Evolutionary conservation across 1,140 invertebrate species (phyloP), one percentile per base, ranked within the genome.

Genomic region (Centruroides sculpturatus): DNA sequence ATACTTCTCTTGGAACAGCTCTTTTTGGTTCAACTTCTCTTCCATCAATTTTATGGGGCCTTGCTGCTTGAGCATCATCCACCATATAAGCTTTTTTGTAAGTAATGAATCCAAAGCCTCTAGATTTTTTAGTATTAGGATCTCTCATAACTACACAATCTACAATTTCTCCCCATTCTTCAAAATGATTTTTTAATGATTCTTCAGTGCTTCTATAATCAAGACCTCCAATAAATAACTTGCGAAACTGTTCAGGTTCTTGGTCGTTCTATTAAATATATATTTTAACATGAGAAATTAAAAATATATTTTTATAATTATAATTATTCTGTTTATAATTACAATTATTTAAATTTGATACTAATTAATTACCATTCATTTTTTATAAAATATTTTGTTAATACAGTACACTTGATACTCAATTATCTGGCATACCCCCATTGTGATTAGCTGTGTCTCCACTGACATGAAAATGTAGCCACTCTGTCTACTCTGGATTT

Each of bases 131-230:
- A 3, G 93, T 95, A 67, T 88, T 85, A 0, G 92, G 87, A 76
- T 98, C 95, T 69, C 92, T 91, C 94, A 99, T 98, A 0, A 99
- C 95, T 23, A 98, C 91, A 49, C 93, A 91, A 77, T 99, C 95
- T 0, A 94, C 87, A 65, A 99, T 91, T 71, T 94, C 91, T 41
- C 96, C 96, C 87, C 88, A 99, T 81, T 95, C 84, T 69, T 89
- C 86, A 78, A 97, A 99, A 77, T 96, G 92, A 62, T 54, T 54
- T 70, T 93, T 93, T 3, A 99, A 74, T n/a, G 86, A 87, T 52
- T 94, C 87, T 72, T 98, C 94, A 23, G 87, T 92, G 13, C 95
- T 98, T 70, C 89, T 84, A 70, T 93, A 94, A 69, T 94, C 92
- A 13, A 99, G 77, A 5, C 96, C 96, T 48, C 96, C 96, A 71